phyloP scores from a whole-genome alignment of 2,113 vertebrate genomes.

The Halcyon senegalensis region DNA sequence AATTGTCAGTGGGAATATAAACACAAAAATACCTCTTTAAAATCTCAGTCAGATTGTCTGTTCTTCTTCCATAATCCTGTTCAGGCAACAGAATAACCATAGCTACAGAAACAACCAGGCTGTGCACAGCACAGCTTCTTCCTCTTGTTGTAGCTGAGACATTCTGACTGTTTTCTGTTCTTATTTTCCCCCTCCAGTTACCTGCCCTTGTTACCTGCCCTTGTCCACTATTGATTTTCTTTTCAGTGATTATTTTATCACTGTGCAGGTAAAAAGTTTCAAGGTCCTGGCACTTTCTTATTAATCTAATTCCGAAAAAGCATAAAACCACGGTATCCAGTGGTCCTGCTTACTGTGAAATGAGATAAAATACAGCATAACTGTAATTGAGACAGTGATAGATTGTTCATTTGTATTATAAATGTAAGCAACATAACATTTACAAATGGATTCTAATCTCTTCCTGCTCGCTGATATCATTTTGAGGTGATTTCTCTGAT shows the following conservation, averaged over 20 bases:
- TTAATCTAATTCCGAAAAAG: neutral
- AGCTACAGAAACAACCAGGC: neutral
- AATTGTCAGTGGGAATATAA: slow-evolving; percentile 39
- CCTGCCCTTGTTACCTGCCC: neutral
- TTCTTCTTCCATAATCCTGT: neutral
- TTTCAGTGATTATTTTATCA: neutral
- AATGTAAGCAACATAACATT: neutral
- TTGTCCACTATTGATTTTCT: neutral
- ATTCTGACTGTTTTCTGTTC: neutral
- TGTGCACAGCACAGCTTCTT: neutral
- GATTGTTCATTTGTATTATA: neutral
- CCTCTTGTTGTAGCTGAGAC: neutral
- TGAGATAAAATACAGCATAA: neutral
- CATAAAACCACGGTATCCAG: neutral
- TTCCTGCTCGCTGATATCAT: neutral
- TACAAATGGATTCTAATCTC: neutral
- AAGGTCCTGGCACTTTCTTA: neutral
- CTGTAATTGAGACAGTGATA: neutral
- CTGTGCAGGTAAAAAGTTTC: neutral
- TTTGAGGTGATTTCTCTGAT: neutral
- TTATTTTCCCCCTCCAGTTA: neutral
- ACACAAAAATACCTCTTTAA: slow-evolving; percentile 18
- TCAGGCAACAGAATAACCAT: neutral
- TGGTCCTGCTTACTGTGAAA: neutral
- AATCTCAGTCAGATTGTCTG: neutral